Evolutionary conservation across 2,113 vertebrate genomes (phyloP).

Genomic region (Ailurus styani): DNA sequence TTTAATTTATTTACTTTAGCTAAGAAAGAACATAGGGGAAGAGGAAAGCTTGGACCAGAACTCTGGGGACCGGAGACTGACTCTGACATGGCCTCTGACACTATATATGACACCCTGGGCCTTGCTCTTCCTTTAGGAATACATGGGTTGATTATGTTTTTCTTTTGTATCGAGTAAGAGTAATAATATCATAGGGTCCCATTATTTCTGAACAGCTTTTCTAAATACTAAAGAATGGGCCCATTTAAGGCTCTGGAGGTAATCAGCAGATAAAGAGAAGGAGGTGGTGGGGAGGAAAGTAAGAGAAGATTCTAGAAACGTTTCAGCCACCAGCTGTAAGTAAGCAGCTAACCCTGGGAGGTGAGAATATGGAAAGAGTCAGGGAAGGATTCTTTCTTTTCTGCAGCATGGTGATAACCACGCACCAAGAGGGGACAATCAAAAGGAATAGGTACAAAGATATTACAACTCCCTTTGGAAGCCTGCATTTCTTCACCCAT

Average conservation of each 20-base stretch:
- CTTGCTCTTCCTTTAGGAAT: not conserved
- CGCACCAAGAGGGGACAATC: not conserved
- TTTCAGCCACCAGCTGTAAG: not conserved
- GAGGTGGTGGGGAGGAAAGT: not conserved
- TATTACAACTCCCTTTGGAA: not conserved
- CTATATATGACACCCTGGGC: not conserved
- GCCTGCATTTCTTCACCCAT: not conserved
- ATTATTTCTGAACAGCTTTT: not conserved
- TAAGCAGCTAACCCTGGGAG: not conserved
- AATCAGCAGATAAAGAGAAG: not conserved
- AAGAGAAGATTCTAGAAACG: not conserved
- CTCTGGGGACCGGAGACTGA: not conserved
- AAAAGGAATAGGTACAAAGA: not conserved
- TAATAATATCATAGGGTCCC: not conserved
- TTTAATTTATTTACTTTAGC: not conserved
- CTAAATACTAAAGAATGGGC: not conserved
- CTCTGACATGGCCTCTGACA: accelerated
- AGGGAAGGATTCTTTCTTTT: not conserved
- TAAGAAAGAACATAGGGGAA: not conserved
- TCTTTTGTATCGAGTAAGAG: not conserved
- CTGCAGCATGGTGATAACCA: not conserved
- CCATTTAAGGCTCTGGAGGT: not conserved
- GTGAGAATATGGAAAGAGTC: not conserved
- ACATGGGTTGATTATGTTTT: not conserved
- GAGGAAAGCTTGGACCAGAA: not conserved